These are phyloP conservation scores for Halictus ligatus DNA, from an alignment of 2,888 invertebrate genomes.

Conservation along the genomic window DNA sequence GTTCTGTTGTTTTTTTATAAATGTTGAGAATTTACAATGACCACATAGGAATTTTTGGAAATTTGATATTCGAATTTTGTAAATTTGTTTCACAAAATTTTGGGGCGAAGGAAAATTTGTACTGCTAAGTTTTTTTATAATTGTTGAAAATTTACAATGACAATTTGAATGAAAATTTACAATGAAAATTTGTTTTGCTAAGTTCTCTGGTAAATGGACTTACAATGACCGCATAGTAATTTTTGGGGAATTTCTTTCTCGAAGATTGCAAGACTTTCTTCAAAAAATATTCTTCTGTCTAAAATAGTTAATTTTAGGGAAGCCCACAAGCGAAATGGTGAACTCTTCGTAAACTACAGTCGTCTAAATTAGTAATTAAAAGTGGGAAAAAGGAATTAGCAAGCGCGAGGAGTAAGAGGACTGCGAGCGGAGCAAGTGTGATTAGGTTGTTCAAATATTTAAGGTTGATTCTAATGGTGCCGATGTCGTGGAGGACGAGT, in stretches of 20 bases:
- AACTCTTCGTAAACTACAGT: not conserved
- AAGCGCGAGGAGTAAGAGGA: no score
- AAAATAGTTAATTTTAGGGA: not conserved
- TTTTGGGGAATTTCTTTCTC: not conserved
- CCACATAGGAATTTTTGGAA: not conserved
- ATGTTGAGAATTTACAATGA: not conserved
- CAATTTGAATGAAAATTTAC: no score
- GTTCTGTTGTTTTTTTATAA: not conserved
- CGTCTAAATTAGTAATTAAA: not conserved
- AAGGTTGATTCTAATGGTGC: not conserved
- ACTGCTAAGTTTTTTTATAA: no score
- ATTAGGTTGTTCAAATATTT: not conserved
- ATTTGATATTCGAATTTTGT: no score
- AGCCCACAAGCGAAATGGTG: not conserved
- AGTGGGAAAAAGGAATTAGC: not conserved
- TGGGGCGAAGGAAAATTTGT: not conserved
- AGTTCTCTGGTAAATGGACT: not conserved
- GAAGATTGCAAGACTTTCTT: no score
- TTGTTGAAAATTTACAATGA: no score
- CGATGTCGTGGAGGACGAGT: slow-evolving; percentile 20
- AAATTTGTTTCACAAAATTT: not conserved
- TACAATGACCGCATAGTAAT: not conserved
- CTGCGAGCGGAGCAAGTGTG: not conserved
- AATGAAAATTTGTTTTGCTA: not conserved
- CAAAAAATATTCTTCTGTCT: not conserved